Conservation (phyloP, 1,140 invertebrate genomes). For the Caenorhabditis remanei region DNA sequence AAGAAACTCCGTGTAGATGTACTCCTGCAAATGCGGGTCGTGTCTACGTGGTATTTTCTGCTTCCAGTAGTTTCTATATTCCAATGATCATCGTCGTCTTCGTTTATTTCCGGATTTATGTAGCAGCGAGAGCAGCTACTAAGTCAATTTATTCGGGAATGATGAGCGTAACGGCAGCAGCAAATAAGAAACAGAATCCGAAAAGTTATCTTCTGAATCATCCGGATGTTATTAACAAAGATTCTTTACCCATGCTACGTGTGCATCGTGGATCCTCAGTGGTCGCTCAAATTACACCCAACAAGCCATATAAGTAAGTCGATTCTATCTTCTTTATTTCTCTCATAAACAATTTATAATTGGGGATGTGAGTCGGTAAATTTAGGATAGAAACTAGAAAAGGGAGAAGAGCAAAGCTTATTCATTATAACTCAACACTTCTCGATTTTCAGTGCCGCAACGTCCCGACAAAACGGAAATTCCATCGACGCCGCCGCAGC, state of each 20-base stretch:
- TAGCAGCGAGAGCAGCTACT: conserved; percentile 89
- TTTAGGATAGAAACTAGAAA: conserved; percentile 6
- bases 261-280: conserved; percentile 85
- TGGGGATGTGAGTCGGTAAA: conserved; percentile 14
- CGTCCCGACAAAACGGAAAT: conserved; percentile 32
- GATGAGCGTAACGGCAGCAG: conserved; percentile 83
- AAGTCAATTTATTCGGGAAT: conserved; percentile 87
- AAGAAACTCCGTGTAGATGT: conserved; percentile 69
- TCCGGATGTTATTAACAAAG: conserved; percentile 78
- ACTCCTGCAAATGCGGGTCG: conserved; percentile 83
- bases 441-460: conserved; percentile 13
- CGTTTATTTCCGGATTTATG: conserved; percentile 95
- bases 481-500: conserved; percentile 37
- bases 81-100: conserved; percentile 96
- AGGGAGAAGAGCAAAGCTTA: not conserved
- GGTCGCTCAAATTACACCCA: conserved; percentile 31
- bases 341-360: conserved; percentile 43
- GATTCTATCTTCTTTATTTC: not conserved
- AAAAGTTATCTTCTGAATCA: conserved; percentile 79
- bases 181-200: conserved; percentile 78
- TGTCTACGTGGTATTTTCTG: conserved; percentile 94
- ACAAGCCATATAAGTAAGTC: conserved; percentile 37
- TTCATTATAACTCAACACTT: not conserved
- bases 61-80: conserved; percentile 93
- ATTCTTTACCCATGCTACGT: conserved; percentile 89